phyloP scores from a whole-genome alignment of 2,113 vertebrate genomes.

The Eudyptes chrysolophus region DNA sequence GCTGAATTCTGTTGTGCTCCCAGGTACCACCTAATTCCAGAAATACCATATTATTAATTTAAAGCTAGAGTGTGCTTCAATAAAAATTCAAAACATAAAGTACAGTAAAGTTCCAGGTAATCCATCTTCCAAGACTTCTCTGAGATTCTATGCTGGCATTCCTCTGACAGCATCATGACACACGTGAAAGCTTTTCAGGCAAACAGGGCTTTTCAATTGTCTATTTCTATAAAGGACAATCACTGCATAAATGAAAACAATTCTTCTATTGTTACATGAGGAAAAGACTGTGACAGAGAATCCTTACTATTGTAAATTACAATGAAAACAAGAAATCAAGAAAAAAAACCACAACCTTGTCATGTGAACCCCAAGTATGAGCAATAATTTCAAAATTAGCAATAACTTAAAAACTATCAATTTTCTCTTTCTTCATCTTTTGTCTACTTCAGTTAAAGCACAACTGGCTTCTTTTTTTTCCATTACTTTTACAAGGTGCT shows the following conservation, averaged over 20 bases:
- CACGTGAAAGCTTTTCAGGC: background rate
- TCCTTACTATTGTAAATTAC: background rate
- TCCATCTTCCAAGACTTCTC: background rate
- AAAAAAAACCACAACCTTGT: background rate
- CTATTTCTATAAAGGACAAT: background rate
- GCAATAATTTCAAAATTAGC: background rate
- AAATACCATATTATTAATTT: background rate
- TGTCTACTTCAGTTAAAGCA: background rate
- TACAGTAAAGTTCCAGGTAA: background rate
- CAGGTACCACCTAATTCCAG: background rate
- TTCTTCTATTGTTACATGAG: background rate
- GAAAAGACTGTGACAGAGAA: background rate
- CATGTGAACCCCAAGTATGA: background rate
- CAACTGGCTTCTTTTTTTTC: background rate
- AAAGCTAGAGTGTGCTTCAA: background rate
- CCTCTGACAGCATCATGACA: background rate
- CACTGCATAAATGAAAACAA: background rate
- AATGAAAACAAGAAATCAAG: background rate
- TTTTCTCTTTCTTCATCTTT: background rate
- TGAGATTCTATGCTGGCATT: background rate
- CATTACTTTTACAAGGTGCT: background rate
- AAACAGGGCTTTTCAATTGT: background rate
- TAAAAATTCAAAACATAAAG: background rate
- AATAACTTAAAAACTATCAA: background rate
- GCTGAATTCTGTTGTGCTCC: background rate